phyloP scores from a whole-genome alignment of 1,140 invertebrate genomes.

The Trichonephila clavipes region DNA sequence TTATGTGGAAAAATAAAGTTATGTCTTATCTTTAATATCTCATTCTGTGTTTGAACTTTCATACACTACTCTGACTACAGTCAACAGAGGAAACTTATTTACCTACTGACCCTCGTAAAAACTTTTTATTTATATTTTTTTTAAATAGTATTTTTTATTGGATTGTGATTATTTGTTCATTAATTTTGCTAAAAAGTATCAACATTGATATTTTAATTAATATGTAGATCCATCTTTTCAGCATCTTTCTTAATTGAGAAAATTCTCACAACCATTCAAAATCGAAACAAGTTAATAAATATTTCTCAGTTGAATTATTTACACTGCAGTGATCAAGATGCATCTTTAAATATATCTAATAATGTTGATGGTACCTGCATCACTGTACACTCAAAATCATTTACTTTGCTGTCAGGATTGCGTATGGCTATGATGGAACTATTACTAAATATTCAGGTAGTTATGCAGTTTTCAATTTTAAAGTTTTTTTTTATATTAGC shows the following conservation, averaged over 20 bases:
- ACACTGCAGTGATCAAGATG: not conserved
- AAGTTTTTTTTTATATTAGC: too few species aligned
- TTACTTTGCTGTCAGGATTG: conserved; percentile 5
- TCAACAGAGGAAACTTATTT: too few species aligned
- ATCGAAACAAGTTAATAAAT: not conserved
- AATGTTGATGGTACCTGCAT: not conserved
- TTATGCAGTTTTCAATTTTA: not conserved
- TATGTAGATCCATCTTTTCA: not conserved
- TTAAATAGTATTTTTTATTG: too few species aligned
- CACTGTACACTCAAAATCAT: not conserved
- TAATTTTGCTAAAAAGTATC: not conserved
- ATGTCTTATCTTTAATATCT: too few species aligned
- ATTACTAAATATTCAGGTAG: conserved; percentile 48
- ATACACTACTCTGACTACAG: too few species aligned
- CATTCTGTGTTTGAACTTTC: too few species aligned
- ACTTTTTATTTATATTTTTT: too few species aligned
- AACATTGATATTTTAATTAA: not conserved
- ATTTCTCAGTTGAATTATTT: not conserved
- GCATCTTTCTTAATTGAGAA: not conserved
- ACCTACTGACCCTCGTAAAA: too few species aligned
- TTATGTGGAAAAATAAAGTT: too few species aligned
- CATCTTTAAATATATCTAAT: not conserved
- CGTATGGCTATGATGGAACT: conserved; percentile 45
- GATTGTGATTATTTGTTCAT: not conserved
- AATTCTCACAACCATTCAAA: not conserved